phyloP scores from a whole-genome alignment of 2,888 invertebrate species.

The Xestia sexstrigata region DNA sequence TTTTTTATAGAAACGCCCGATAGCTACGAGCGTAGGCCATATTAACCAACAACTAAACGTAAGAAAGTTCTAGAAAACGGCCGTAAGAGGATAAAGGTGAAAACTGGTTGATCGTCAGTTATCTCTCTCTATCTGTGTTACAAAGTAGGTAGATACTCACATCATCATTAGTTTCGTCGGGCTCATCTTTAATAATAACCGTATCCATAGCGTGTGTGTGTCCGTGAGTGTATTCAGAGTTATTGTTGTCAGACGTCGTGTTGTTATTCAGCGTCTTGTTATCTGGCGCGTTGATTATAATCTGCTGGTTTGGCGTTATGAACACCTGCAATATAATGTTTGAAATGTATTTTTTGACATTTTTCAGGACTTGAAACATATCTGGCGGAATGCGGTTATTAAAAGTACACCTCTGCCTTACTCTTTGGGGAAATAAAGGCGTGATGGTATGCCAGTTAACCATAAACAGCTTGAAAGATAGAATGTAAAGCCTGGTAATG shows the following conservation, averaged over 20 bases:
- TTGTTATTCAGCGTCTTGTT: conserved; percentile 81
- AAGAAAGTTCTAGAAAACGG: too few relatives aligned
- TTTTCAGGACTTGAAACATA: neutral
- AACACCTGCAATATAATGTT: conserved; percentile 76
- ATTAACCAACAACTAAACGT: too few relatives aligned
- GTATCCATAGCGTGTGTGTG: conserved; percentile 42
- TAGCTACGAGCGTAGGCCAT: too few relatives aligned
- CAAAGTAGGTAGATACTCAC: conserved; percentile 74
- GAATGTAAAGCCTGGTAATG: neutral
- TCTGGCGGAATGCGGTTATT: neutral
- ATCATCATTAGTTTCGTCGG: conserved; percentile 82
- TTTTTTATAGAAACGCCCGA: too few relatives aligned
- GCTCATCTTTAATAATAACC: conserved; percentile 85
- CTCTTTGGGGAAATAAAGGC: neutral
- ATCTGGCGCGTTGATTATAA: conserved; percentile 81
- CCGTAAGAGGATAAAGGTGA: neutral
- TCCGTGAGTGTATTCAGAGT: conserved; percentile 60
- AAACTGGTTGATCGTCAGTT: neutral
- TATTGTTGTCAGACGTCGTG: conserved; percentile 80
- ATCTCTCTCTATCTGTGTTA: neutral
- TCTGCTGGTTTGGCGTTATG: conserved; percentile 86
- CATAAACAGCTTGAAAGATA: neutral
- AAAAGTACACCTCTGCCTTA: neutral
- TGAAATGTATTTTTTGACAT: neutral
- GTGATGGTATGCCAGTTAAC: neutral